Base-by-base conservation (phyloP, 2,113 vertebrate species). In the Paralichthys olivaceus region DNA sequence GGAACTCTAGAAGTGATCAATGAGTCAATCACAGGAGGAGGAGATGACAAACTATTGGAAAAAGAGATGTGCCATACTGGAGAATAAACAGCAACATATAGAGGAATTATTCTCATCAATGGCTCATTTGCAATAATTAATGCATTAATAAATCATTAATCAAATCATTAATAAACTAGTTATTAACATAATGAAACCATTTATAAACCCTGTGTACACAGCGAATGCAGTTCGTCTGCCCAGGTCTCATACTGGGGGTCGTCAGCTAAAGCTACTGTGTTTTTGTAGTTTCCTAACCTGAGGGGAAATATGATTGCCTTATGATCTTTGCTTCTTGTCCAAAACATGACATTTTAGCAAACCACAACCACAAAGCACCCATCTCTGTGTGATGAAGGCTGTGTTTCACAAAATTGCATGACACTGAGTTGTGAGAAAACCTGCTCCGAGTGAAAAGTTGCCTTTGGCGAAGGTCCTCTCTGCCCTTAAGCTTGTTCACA, bases 391-490 rank as follows among this genome's bases (percentile, higher is more conserved):
- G 26, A 45, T 51, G 53, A 43, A 59, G 28, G 15, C 65, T 70
- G n/a, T 70, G 77, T 83, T 80, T 89, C 63, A 88, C 67, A 68
- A 69, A 78, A 80, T 55, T 71, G 58, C 58, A 20, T 76, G 84
- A 85, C 69, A 0, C 69, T 72, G 66, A 58, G 70, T 76, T 81
- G 69, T 49, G 68, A 79, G 63, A 72, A 88, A 75, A 59, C 28
- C 79, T 62, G 28, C 60, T 81, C 60, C 81, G 84, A 84, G 72
- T 83, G 75, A 75, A 76, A 81, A 81, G 89, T 73, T 75, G 53
- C 71, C 79, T 80, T 82, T 84, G 74, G 77, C 68, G 59, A 54
- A 66, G 68, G 74, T 87, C 75, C 63, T 59, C 58, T 87, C 69
- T 56, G 4, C 76, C 75, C 74, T 77, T 84, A 68, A 72, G 79